Percentiles rank a stretch among this genome's conserved stretches.
Conservation (phyloP, 2,797 vertebrate genomes). For the Amniataba percoides region DNA sequence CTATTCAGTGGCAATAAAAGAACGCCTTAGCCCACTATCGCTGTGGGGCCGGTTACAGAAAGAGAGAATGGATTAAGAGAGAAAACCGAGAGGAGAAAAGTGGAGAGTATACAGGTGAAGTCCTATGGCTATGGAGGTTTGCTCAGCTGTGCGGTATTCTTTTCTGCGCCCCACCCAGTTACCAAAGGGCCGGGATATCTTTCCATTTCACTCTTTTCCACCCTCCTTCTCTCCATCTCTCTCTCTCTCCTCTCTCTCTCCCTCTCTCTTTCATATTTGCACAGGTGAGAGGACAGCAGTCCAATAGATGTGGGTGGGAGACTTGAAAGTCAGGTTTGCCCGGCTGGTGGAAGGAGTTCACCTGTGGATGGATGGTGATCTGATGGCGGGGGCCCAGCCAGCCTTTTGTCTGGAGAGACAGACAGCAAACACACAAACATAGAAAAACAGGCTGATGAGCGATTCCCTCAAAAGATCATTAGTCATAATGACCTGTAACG, state of each 20-base stretch:
- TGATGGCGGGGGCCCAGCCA: constrained; percentile 66
- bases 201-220: constrained; percentile 73
- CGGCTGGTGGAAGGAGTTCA: constrained; percentile 74
- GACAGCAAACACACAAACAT: constrained; percentile 69
- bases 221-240: constrained; percentile 41
- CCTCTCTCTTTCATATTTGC: constrained; percentile 77
- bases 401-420: constrained; percentile 77
- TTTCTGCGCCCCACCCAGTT: constrained; percentile 82
- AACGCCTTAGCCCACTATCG: constrained; percentile 65
- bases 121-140: constrained; percentile 84
- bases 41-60: constrained; percentile 73
- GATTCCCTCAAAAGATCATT: constrained; percentile 41
- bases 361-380: constrained; percentile 68
- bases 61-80: constrained; percentile 84
- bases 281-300: constrained; percentile 81
- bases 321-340: constrained; percentile 87
- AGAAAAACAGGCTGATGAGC: constrained; percentile 31
- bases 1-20: constrained; percentile 78
- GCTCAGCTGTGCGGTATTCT: constrained; percentile 87
- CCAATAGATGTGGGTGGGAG: constrained; percentile 76
- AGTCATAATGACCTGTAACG: constrained; percentile 29
- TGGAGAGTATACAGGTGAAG: constrained; percentile 81
- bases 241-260: constrained; percentile 28
- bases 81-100: constrained; percentile 82
- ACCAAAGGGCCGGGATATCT: constrained; percentile 79